A percentile compares a stretch with the other conserved stretches of the same genome.
phyloP scores from a whole-genome alignment of 1,140 invertebrate genomes.

The Streblospio benedicti region DNA sequence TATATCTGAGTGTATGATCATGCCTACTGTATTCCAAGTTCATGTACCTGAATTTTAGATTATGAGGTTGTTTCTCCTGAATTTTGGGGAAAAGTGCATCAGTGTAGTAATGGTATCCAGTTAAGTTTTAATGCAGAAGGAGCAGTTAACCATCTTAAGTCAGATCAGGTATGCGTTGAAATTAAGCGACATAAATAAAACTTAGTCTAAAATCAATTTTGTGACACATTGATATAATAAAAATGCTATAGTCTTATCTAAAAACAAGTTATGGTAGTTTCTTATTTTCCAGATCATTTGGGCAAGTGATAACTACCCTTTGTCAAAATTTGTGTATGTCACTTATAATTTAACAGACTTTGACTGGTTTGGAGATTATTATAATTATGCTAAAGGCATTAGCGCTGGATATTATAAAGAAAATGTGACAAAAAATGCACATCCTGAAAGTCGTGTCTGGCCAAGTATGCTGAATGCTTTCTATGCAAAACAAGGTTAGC shows the following conservation, averaged over 20 bases:
- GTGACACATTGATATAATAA: neutral
- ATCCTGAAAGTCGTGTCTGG: constrained; percentile 30
- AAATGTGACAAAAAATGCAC: constrained; percentile 27
- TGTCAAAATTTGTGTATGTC: constrained; percentile 28
- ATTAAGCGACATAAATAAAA: neutral
- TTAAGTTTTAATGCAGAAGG: neutral
- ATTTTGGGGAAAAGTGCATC: no score
- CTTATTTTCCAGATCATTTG: constrained; percentile 25
- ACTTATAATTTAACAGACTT: constrained; percentile 36
- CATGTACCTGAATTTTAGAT: no score
- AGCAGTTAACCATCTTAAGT: neutral
- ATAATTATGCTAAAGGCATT: constrained; percentile 26
- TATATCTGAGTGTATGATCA: no score
- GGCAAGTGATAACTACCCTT: constrained; percentile 19
- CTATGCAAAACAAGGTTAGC: constrained; percentile 21
- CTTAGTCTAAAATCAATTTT: neutral
- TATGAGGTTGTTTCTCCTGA: no score
- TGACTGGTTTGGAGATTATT: constrained; percentile 26
- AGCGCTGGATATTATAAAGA: constrained; percentile 29
- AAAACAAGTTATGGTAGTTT: neutral
- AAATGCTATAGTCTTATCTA: neutral
- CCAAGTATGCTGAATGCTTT: constrained; percentile 14
- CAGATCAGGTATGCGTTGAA: no score
- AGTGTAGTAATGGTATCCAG: neutral
- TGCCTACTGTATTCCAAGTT: no score